Conservation (phyloP, 2,113 vertebrate species). For the Ameiurus melas region DNA sequence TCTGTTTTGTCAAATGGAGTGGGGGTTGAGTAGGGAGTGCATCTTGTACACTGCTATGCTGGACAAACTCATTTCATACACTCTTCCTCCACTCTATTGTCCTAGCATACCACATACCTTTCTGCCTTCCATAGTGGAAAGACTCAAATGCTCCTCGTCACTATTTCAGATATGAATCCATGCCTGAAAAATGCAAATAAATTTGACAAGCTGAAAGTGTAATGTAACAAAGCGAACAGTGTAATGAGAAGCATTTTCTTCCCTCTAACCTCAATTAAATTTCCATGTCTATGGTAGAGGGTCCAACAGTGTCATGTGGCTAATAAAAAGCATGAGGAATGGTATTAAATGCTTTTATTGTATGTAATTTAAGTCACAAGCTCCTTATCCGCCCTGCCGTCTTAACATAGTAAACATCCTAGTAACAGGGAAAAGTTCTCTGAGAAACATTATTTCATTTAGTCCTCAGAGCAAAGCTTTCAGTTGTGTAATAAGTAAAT, state of each 20-base stretch:
- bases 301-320: slow-evolving; percentile 39
- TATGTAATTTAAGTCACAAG: slow-evolving; percentile 53
- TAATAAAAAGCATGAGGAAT: slow-evolving; percentile 33
- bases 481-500: neutral
- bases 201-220: slow-evolving; percentile 43
- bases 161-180: slow-evolving; percentile 53
- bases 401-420: slow-evolving; percentile 24
- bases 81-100: slow-evolving; percentile 34
- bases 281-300: slow-evolving; percentile 19
- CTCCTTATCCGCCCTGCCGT: slow-evolving; percentile 28
- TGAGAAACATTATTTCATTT: neutral
- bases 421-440: slow-evolving; percentile 17
- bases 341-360: slow-evolving; percentile 45
- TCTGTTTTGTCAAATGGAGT: slow-evolving; percentile 64
- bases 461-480: neutral
- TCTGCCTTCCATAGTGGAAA: neutral
- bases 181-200: slow-evolving; percentile 58
- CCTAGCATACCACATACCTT: neutral
- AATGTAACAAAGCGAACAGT: slow-evolving; percentile 39
- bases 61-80: slow-evolving; percentile 7
- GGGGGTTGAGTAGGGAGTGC: slow-evolving; percentile 50
- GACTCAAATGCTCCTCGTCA: slow-evolving; percentile 48
- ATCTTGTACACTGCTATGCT: slow-evolving; percentile 56
- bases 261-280: slow-evolving; percentile 5
- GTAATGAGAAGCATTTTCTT: slow-evolving; percentile 43